Evolutionary conservation across 1,140 invertebrate species (phyloP).

Genomic region (Cyclargus thomasi): DNA sequence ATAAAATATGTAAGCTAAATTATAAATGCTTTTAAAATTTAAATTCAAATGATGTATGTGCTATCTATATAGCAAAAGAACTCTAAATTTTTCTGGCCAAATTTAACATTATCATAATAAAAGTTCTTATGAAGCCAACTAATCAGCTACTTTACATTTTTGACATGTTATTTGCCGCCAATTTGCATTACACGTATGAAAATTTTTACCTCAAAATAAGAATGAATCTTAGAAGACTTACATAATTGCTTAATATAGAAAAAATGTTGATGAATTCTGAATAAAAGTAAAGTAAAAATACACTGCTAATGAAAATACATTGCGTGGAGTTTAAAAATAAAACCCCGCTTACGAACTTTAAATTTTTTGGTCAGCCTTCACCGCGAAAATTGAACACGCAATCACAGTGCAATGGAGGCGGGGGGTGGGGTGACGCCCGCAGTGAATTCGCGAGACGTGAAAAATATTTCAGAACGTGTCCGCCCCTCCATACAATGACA

Average conservation of each 20-base stretch:
- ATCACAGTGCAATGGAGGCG: conserved; percentile 12
- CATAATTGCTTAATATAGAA: neutral
- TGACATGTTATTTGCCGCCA: neutral
- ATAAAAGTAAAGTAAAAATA: neutral
- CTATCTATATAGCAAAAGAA: too few relatives aligned
- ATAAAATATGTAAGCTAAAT: too few relatives aligned
- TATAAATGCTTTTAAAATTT: too few relatives aligned
- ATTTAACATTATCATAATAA: too few relatives aligned
- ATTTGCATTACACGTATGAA: neutral
- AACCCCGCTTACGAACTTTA: neutral
- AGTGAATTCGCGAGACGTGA: conserved; percentile 61
- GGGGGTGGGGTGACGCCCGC: conserved; percentile 39
- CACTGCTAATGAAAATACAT: neutral
- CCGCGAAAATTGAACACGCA: conserved; percentile 1
- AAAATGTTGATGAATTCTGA: neutral
- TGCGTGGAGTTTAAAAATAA: neutral
- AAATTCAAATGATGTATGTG: too few relatives aligned
- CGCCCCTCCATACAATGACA: conserved; percentile 70
- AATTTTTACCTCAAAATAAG: neutral
- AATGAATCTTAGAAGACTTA: too few relatives aligned
- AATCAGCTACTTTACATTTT: neutral
- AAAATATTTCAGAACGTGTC: conserved; percentile 69
- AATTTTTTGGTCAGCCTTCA: neutral
- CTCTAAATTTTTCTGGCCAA: too few relatives aligned
- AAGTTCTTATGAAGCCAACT: too few relatives aligned